Conservation (phyloP, 2,797 vertebrate species). For the Cossypha dichroa region DNA sequence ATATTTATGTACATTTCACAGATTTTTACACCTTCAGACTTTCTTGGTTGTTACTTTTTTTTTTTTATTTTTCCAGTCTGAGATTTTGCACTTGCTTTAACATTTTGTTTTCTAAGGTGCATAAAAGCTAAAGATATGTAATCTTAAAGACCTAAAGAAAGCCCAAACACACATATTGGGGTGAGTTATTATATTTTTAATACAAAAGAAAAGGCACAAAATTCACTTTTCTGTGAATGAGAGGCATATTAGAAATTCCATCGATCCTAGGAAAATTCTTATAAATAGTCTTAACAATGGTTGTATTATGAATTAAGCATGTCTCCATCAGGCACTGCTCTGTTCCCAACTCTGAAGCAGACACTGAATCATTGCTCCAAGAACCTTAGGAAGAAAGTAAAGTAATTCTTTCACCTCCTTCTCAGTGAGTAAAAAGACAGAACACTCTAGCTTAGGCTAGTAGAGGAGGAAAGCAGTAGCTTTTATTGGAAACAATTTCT, state of each 20-base stretch:
- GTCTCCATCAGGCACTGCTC: background rate
- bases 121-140: background rate
- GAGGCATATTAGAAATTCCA: background rate
- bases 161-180: background rate
- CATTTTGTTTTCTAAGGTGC: background rate
- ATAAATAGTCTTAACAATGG: background rate
- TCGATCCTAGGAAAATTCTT: constrained; percentile 2
- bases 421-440: background rate
- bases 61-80: background rate
- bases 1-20: background rate
- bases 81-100: background rate
- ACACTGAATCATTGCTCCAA: background rate
- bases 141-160: background rate
- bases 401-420: background rate
- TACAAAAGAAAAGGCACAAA: background rate
- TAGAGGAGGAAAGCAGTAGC: background rate
- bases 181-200: background rate
- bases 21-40: background rate
- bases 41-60: background rate
- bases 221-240: background rate
- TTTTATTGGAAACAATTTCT: background rate
- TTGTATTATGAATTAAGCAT: background rate
- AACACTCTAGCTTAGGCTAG: background rate
- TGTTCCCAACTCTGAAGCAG: background rate
- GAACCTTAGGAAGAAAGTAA: background rate